Evolutionary conservation across 2,113 vertebrate genomes (phyloP).

Genomic region (Cacatua alba): DNA sequence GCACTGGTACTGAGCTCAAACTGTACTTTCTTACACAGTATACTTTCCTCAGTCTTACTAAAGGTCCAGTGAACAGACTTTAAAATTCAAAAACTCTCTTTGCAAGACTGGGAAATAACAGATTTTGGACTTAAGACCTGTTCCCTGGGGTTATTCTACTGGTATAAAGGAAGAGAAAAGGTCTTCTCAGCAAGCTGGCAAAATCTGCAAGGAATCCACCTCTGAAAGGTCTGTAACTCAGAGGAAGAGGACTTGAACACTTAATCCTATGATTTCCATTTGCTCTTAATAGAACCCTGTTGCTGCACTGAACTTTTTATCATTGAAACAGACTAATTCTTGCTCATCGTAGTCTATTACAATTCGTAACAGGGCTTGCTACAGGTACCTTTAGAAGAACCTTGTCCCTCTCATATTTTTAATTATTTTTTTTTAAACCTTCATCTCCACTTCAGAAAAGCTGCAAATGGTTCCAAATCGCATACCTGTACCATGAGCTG

Average conservation of each 20-base stretch:
- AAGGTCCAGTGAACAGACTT: not conserved
- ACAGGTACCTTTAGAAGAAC: not conserved
- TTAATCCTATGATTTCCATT: not conserved
- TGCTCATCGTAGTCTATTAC: not conserved
- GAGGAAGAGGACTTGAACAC: not conserved
- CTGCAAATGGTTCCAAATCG: not conserved
- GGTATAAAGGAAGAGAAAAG: not conserved
- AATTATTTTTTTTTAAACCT: not conserved
- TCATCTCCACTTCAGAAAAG: not conserved
- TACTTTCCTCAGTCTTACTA: not conserved
- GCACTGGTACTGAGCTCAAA: not conserved
- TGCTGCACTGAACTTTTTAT: not conserved
- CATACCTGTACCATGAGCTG: not conserved
- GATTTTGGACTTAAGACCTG: not conserved
- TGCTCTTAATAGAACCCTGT: not conserved
- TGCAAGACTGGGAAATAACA: not conserved
- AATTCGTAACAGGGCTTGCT: not conserved
- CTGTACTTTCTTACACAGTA: not conserved
- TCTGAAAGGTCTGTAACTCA: not conserved
- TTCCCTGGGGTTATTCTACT: not conserved
- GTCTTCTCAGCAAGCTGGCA: not conserved
- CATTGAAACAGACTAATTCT: not conserved
- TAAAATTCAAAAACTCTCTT: not conserved
- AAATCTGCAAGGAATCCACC: not conserved
- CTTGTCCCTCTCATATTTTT: not conserved